Evolutionary conservation across 2,113 vertebrate species (phyloP).

Genomic region (Desmodus rotundus): DNA sequence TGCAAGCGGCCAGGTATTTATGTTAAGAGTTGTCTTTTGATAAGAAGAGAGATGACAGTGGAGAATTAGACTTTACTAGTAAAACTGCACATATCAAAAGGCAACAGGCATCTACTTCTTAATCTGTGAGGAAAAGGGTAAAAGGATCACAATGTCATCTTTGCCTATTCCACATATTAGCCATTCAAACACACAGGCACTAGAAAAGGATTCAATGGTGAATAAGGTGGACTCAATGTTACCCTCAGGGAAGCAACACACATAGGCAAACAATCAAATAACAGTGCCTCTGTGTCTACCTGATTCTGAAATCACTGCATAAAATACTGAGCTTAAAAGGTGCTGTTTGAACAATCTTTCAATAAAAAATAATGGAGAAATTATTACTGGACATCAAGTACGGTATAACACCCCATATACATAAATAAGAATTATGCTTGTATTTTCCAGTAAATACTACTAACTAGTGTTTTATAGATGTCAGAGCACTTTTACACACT

Average conservation of each 20-base stretch:
- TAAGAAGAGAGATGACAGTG: background rate
- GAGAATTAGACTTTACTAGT: background rate
- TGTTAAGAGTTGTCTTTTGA: background rate
- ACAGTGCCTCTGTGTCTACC: background rate
- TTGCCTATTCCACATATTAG: background rate
- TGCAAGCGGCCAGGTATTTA: background rate
- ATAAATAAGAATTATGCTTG: background rate
- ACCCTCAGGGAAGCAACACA: background rate
- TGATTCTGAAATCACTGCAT: background rate
- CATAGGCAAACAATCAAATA: background rate
- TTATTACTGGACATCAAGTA: background rate
- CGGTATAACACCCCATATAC: background rate
- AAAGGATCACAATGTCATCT: background rate
- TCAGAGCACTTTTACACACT: background rate
- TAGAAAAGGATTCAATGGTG: background rate
- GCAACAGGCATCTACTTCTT: background rate
- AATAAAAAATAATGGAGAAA: background rate
- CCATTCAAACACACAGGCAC: background rate
- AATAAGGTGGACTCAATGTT: no score
- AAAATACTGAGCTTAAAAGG: background rate
- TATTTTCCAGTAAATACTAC: background rate
- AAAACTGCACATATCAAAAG: background rate
- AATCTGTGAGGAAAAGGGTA: background rate
- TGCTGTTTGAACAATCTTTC: background rate
- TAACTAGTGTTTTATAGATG: background rate